These are phyloP conservation scores for Phyllostomus hastatus DNA, from an alignment of 2,113 vertebrate genomes.

Conservation along the genomic window DNA sequence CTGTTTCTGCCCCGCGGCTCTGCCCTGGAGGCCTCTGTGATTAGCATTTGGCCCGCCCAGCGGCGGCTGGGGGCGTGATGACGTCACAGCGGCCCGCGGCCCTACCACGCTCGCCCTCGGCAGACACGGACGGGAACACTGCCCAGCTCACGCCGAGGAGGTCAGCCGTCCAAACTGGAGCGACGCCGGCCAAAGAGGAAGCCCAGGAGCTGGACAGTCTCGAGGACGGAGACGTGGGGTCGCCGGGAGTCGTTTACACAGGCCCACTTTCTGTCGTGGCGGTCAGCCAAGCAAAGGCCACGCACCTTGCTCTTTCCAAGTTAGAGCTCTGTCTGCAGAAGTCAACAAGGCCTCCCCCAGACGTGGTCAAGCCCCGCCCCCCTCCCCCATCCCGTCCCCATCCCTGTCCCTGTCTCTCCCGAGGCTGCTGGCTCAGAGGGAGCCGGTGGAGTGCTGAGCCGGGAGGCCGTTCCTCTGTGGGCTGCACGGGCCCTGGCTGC, in stretches of 20 bases:
- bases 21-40: background rate
- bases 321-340: background rate
- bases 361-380: background rate
- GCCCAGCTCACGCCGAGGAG: rapidly evolving
- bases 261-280: background rate
- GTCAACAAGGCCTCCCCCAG: constrained; percentile 53
- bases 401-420: too few species aligned
- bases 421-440: constrained; percentile 62
- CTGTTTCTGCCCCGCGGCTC: background rate
- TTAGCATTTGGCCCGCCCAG: rapidly evolving
- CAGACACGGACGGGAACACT: rapidly evolving
- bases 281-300: background rate
- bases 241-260: rapidly evolving
- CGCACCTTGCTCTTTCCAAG: background rate
- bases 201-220: too few species aligned
- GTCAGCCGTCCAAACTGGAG: background rate
- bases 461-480: constrained; percentile 75
- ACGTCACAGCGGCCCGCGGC: rapidly evolving
- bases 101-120: rapidly evolving
- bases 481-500: constrained; percentile 73
- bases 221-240: rapidly evolving
- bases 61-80: rapidly evolving
- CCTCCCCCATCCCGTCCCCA: too few species aligned
- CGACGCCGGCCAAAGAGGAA: background rate
- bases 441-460: background rate